Percentiles rank a stretch among this genome's conserved stretches.
These are phyloP conservation scores for Scrobipalpa atriplicella DNA, from an alignment of 2,888 invertebrate species.

Conservation along the genomic window DNA sequence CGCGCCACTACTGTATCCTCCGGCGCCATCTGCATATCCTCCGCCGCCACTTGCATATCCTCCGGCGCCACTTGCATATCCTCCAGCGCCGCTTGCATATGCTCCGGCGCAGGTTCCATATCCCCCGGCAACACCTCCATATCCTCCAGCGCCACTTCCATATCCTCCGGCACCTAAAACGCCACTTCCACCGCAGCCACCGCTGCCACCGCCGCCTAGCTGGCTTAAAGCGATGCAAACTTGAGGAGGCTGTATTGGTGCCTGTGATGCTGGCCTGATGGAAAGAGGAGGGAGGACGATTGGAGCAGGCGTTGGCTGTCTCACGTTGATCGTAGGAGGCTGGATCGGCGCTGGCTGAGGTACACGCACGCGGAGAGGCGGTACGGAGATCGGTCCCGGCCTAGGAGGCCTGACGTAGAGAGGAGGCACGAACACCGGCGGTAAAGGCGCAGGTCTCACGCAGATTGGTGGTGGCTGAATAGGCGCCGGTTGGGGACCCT, in stretches of 20 bases:
- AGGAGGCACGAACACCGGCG: constrained; percentile 51
- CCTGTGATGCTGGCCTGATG: constrained; percentile 37
- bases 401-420: constrained; percentile 54
- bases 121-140: no score
- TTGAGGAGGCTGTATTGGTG: constrained; percentile 11
- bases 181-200: no score
- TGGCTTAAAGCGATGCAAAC: not conserved
- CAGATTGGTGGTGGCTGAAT: constrained; percentile 56
- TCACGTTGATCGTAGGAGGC: constrained; percentile 51
- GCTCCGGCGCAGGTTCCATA: no score
- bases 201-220: not conserved
- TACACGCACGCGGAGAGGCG: constrained; percentile 45
- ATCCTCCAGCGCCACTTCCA: no score
- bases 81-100: no score
- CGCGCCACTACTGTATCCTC: no score
- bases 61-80: no score
- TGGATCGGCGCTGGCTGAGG: constrained; percentile 41
- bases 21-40: no score
- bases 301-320: constrained; percentile 47
- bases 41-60: no score
- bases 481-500: constrained; percentile 47
- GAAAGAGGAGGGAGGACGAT: constrained; percentile 54
- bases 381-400: constrained; percentile 45
- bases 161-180: no score
- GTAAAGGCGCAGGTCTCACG: constrained; percentile 51